Base-by-base conservation (phyloP, 2,888 invertebrate genomes). In the Adineta ricciae region DNA sequence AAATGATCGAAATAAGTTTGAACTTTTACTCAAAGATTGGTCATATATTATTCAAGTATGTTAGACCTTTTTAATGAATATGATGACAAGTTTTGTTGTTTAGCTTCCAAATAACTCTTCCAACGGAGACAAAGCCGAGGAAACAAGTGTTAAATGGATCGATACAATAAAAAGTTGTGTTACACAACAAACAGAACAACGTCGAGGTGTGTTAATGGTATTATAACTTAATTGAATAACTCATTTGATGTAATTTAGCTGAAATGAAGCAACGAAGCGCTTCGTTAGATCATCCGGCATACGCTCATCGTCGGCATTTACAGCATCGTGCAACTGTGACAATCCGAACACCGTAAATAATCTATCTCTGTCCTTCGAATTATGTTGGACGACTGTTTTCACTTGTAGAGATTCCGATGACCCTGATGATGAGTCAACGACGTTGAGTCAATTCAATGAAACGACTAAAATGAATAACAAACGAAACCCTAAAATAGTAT, bases 1-100 rank as follows among this genome's bases (percentile, higher is more conserved):
- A 85, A 84, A 49, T 82, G 84, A 85, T 27, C 64, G 73, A 46
- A 85, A 52, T 78, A 83, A 82, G 78, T 84, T 85, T 56, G 85
- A 85, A 84, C 41, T 78, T 41, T 11, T 73, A 9, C 73, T 73
- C 8, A 78, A 78, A 78, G 78, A 78, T 41, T 78, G 78, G 41
- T 78, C 78, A 38, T 78, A 78, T 41, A 41, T 78, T n/a, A 78
- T 78, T n/a, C 78, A 78, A 78, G 78, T 41, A 78, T n/a, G 9
- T 41, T n/a, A 32, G 46, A 46, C 11, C 11, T 41, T 78, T 50
- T 50, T 50, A 19, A 9, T 50, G 11, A 50, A 19, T 9, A 50
- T 19, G 3, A 50, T 50, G 16, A 16, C 19, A 50, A 3, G 3
- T 50, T 16, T 3, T 50, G 3, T 16, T 2, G 32, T 64, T 64